phyloP scores from a whole-genome alignment of 2,888 invertebrate genomes.

The Leptarthrus brevirostris region DNA sequence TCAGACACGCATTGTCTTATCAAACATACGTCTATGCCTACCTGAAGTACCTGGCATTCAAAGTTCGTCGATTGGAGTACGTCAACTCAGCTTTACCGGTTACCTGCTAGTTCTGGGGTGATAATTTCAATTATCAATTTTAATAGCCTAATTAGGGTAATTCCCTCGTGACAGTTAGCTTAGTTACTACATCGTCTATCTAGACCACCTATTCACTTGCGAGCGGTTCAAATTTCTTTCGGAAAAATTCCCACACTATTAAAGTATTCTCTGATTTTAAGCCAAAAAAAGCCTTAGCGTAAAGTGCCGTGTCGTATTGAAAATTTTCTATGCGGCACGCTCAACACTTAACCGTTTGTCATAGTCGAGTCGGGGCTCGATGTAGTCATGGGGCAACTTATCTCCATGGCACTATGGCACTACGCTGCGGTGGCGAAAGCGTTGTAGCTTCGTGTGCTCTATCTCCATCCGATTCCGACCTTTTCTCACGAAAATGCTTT shows the following conservation, averaged over 20 bases:
- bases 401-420: slow-evolving; percentile 21
- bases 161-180: background rate
- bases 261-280: background rate
- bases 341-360: slow-evolving; percentile 9
- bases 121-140: background rate
- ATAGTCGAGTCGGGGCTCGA: background rate
- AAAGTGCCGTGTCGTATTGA: slow-evolving; percentile 39
- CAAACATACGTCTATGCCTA: background rate
- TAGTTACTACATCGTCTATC: background rate
- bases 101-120: background rate
- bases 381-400: slow-evolving; percentile 15
- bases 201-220: background rate
- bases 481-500: slow-evolving; percentile 7
- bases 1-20: background rate
- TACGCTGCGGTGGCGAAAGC: slow-evolving; percentile 13
- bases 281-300: slow-evolving; percentile 16
- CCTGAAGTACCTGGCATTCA: no score
- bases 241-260: slow-evolving; percentile 23
- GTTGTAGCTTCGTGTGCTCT: slow-evolving; percentile 6
- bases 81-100: background rate
- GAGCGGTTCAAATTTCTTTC: background rate
- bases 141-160: background rate
- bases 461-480: slow-evolving; percentile 16
- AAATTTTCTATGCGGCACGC: slow-evolving; percentile 45
- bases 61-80: no score